Evolutionary conservation across 2,888 invertebrate species (phyloP).

Genomic region (Xestobium rufovillosum): DNA sequence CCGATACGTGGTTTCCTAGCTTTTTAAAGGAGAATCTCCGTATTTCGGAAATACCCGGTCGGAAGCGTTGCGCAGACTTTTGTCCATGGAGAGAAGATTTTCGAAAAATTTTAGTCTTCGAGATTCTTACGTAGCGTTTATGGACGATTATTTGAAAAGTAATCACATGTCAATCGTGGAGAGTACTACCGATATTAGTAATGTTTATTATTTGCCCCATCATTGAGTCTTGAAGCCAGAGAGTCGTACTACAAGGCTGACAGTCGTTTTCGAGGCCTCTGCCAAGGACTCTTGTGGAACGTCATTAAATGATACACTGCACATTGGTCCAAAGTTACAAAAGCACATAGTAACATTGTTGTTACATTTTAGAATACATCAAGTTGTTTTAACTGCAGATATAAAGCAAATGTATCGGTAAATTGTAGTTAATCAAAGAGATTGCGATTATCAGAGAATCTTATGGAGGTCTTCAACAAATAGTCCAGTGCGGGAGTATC

Average conservation of each 20-base stretch:
- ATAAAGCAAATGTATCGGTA: slow-evolving; percentile 17
- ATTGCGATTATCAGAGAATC: slow-evolving; percentile 12
- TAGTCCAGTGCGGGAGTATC: slow-evolving; percentile 5
- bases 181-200: neutral
- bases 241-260: slow-evolving; percentile 6
- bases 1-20: neutral
- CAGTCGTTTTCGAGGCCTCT: slow-evolving; percentile 11
- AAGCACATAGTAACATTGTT: slow-evolving; percentile 8
- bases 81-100: neutral
- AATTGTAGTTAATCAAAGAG: slow-evolving; percentile 9
- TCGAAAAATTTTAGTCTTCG: neutral
- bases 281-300: neutral
- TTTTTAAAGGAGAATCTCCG: too few relatives aligned
- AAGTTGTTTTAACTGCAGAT: slow-evolving; percentile 15
- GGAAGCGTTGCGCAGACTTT: neutral
- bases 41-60: too few relatives aligned
- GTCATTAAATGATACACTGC: slow-evolving; percentile 13
- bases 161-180: neutral
- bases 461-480: slow-evolving; percentile 8
- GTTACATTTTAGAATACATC: slow-evolving; percentile 13
- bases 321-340: slow-evolving; percentile 14
- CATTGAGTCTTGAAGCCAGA: slow-evolving; percentile 2
- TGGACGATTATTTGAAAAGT: neutral
- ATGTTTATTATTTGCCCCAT: neutral
- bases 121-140: neutral